Evolutionary conservation across 1,140 invertebrate species (phyloP).

Genomic region (Wiebesia pumilae): DNA sequence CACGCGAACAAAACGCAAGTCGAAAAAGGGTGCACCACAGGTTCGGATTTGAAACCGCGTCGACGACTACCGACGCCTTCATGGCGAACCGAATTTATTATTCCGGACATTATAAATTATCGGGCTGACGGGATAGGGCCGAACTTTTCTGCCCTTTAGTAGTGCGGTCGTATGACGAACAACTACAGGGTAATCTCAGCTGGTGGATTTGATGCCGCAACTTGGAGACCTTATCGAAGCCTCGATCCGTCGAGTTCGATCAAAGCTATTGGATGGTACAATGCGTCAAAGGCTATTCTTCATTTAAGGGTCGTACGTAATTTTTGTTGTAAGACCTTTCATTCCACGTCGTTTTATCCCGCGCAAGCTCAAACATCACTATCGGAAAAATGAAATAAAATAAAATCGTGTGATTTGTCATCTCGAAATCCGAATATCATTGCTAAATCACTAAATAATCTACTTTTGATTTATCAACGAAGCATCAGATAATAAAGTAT

Average conservation of each 20-base stretch:
- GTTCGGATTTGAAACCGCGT: neutral
- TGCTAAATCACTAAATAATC: too few species aligned
- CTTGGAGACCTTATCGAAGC: neutral
- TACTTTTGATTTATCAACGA: too few species aligned
- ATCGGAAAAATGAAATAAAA: too few species aligned
- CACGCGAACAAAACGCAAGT: constrained; percentile 55
- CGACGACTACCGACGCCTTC: neutral
- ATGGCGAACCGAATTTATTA: neutral
- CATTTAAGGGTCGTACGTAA: neutral
- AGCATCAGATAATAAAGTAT: neutral
- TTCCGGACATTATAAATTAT: constrained; percentile 55
- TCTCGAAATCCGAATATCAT: too few species aligned
- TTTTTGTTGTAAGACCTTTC: neutral
- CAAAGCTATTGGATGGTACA: neutral
- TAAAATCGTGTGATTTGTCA: too few species aligned
- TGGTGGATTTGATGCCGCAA: neutral
- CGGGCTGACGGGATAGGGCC: neutral
- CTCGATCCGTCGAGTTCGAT: neutral
- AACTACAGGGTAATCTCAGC: neutral
- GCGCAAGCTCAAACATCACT: neutral
- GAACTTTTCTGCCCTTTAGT: neutral
- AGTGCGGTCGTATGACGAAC: neutral
- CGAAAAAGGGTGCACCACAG: constrained; percentile 40
- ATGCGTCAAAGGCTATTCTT: neutral
- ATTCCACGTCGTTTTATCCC: neutral